A percentile compares a stretch with the other conserved stretches of the same genome.
Conservation (phyloP, 2,797 vertebrate genomes). For the Syndactyla subalaris region DNA sequence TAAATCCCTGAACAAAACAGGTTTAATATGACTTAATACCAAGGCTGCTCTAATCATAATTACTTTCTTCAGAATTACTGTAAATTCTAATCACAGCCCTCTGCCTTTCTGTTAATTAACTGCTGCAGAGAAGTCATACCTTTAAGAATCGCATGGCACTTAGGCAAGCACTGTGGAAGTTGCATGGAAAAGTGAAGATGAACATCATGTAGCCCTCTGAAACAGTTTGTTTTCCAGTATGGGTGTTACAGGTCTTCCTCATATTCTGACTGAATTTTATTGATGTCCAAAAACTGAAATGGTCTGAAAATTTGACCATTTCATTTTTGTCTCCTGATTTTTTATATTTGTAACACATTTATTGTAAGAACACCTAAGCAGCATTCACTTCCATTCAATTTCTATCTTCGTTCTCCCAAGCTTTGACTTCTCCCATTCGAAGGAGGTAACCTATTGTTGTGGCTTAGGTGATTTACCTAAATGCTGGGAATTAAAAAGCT, state of each 20-base stretch:
- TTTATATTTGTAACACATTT: background rate
- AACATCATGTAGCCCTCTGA: background rate
- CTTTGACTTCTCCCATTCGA: background rate
- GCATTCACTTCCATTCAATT: background rate
- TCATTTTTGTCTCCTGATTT: background rate
- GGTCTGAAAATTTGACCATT: background rate
- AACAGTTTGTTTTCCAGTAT: background rate
- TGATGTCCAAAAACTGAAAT: background rate
- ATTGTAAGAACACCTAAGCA: background rate
- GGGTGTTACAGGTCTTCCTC: background rate
- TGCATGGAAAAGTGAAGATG: background rate
- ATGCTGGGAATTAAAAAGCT: background rate
- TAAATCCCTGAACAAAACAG: slow-evolving; percentile 40
- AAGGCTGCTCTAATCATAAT: slow-evolving; percentile 49
- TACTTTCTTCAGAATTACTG: slow-evolving; percentile 26
- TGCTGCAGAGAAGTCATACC: background rate
- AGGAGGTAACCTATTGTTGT: background rate
- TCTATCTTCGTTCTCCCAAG: background rate
- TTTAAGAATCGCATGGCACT: background rate
- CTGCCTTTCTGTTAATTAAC: slow-evolving; percentile 41
- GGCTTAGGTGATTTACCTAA: background rate
- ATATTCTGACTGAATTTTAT: background rate
- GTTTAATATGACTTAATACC: slow-evolving; percentile 12
- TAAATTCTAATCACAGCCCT: slow-evolving; percentile 25
- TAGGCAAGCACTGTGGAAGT: background rate